phyloP scores from a whole-genome alignment of 2,888 invertebrate genomes.

The Ferrisia virgata region DNA sequence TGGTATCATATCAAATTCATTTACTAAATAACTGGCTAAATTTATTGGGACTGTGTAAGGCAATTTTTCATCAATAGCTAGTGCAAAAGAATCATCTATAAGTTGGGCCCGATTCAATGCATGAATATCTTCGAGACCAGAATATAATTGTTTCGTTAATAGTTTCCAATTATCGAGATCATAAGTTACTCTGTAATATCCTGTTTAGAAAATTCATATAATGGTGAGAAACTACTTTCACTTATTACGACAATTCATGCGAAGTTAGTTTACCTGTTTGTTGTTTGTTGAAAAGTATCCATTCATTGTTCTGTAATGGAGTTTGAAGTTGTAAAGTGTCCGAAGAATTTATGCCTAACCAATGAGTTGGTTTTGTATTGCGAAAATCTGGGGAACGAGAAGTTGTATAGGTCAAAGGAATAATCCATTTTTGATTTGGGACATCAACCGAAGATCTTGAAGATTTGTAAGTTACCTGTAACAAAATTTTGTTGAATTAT shows the following conservation, averaged over 20 bases:
- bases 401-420: constrained; percentile 60
- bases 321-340: constrained; percentile 50
- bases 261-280: constrained; percentile 57
- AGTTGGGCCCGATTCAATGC: constrained; percentile 70
- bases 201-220: constrained; percentile 42
- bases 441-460: background rate
- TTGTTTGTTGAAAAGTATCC: constrained; percentile 64
- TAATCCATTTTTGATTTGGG: constrained; percentile 56
- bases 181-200: constrained; percentile 72
- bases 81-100: constrained; percentile 74
- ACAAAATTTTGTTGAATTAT: constrained; percentile 14
- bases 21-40: constrained; percentile 65
- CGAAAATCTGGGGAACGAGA: constrained; percentile 49
- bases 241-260: too few relatives aligned
- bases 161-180: constrained; percentile 67
- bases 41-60: constrained; percentile 63
- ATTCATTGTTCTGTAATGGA: constrained; percentile 53
- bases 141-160: constrained; percentile 64
- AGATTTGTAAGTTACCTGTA: background rate
- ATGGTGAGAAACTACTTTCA: too few relatives aligned
- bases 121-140: constrained; percentile 56
- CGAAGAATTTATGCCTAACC: constrained; percentile 48
- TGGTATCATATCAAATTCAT: constrained; percentile 71
- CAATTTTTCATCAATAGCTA: constrained; percentile 66
- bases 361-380: constrained; percentile 46